Evolutionary conservation across 2,888 invertebrate species (phyloP).

Genomic region (Eupeodes latifasciatus): DNA sequence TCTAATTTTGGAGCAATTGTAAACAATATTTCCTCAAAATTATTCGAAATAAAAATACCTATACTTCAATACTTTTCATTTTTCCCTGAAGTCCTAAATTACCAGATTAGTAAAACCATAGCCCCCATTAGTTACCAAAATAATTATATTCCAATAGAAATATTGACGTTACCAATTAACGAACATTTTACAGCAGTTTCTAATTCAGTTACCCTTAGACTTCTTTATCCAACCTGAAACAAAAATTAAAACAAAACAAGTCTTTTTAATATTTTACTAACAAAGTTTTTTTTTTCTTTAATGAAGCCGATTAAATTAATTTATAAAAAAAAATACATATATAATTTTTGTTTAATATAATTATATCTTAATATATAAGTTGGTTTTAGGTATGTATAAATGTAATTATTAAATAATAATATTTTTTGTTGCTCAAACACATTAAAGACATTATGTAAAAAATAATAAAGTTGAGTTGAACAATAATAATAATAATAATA

Average conservation of each 20-base stretch:
- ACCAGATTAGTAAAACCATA: too few relatives aligned
- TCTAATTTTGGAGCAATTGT: too few relatives aligned
- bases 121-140: too few relatives aligned
- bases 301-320: conserved; percentile 55
- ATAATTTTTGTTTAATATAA: conserved; percentile 43
- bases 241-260: neutral
- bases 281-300: conserved; percentile 44
- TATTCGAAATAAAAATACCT: too few relatives aligned
- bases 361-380: conserved; percentile 49
- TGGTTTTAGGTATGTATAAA: conserved; percentile 40
- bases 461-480: conserved; percentile 47
- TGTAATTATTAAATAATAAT: conserved; percentile 52
- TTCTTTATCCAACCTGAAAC: too few relatives aligned
- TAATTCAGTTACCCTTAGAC: too few relatives aligned
- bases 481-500: neutral
- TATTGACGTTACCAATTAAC: too few relatives aligned
- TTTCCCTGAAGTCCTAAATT: too few relatives aligned
- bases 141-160: too few relatives aligned
- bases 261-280: conserved; percentile 39
- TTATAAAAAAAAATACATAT: conserved; percentile 43
- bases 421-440: conserved; percentile 41
- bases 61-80: too few relatives aligned
- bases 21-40: too few relatives aligned
- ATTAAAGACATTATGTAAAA: conserved; percentile 47
- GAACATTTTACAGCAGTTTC: too few relatives aligned